A percentile compares a stretch with the other conserved stretches of the same genome.
These are phyloP conservation scores for Drosophila borborema DNA, from an alignment of 2,888 invertebrate genomes.

Conservation along the genomic window DNA sequence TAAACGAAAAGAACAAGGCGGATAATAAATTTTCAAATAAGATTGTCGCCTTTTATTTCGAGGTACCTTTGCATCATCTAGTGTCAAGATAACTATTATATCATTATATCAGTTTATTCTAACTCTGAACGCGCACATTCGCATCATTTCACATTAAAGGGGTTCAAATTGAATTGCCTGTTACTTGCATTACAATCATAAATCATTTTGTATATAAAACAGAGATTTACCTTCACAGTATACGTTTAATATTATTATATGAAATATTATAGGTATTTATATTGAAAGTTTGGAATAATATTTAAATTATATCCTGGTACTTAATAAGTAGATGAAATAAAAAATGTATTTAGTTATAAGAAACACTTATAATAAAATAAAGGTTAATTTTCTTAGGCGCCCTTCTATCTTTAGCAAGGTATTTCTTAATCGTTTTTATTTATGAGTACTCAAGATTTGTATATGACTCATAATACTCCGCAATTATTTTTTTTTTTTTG, in stretches of 20 bases:
- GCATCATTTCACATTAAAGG: conserved; percentile 48
- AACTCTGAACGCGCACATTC: conserved; percentile 12
- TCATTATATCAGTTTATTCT: conserved; percentile 13
- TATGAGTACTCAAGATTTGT: not conserved
- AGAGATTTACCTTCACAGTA: not conserved
- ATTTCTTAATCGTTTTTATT: no score
- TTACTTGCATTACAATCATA: conserved; percentile 39
- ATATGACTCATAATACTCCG: not conserved
- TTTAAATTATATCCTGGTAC: not conserved
- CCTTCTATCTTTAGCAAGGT: not conserved
- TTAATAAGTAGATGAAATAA: not conserved
- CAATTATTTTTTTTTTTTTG: no score
- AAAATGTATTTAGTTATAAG: not conserved
- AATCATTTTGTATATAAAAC: conserved; percentile 19
- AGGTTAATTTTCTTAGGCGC: no score
- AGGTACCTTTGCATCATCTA: not conserved
- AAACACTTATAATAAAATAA: not conserved
- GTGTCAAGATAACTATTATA: not conserved
- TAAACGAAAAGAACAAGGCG: not conserved
- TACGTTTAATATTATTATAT: not conserved
- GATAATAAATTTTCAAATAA: not conserved
- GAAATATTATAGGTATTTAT: not conserved
- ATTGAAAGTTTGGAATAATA: not conserved
- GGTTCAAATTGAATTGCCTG: conserved; percentile 55
- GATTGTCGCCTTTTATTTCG: not conserved